Evolutionary conservation across 2,797 vertebrate genomes (phyloP).

Genomic region (Mionectes olivaceus): DNA sequence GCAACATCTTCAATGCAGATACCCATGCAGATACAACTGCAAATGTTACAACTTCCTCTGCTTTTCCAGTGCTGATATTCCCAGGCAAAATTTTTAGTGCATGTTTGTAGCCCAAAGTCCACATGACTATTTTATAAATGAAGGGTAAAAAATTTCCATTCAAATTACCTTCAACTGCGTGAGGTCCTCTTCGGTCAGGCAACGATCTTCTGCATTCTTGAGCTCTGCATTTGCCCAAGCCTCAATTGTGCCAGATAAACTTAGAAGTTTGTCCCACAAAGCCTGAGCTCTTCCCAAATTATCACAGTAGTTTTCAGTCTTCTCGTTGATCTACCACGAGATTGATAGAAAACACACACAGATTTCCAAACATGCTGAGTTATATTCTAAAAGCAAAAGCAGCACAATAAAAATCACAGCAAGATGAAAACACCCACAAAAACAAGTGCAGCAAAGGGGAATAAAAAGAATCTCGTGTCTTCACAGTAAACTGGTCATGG

Average conservation of each 20-base stretch:
- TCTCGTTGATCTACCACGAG: constrained; percentile 88
- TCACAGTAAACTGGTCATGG: constrained; percentile 16
- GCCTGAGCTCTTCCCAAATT: constrained; percentile 88
- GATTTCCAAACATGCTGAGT: not conserved
- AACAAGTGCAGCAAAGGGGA: not conserved
- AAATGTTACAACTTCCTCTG: not conserved
- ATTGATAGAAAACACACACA: not conserved
- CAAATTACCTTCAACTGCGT: constrained; percentile 82
- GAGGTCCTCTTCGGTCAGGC: constrained; percentile 83
- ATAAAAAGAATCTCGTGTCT: not conserved
- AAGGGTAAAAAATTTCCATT: not conserved
- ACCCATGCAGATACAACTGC: not conserved
- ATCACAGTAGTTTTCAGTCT: constrained; percentile 87
- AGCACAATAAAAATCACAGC: not conserved
- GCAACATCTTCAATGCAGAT: not conserved
- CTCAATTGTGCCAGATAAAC: constrained; percentile 83
- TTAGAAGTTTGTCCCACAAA: constrained; percentile 92
- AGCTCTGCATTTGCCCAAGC: constrained; percentile 83
- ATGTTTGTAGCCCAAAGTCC: not conserved
- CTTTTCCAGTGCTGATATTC: not conserved
- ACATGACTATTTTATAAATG: rapidly evolving
- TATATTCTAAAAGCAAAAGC: not conserved
- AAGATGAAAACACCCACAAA: not conserved
- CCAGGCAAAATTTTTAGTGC: not conserved
- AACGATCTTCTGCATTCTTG: constrained; percentile 75